A percentile compares a stretch with the other conserved stretches of the same genome.
Evolutionary conservation across 1,140 invertebrate genomes (phyloP).

Genomic region (Druon quercuslanigerum): DNA sequence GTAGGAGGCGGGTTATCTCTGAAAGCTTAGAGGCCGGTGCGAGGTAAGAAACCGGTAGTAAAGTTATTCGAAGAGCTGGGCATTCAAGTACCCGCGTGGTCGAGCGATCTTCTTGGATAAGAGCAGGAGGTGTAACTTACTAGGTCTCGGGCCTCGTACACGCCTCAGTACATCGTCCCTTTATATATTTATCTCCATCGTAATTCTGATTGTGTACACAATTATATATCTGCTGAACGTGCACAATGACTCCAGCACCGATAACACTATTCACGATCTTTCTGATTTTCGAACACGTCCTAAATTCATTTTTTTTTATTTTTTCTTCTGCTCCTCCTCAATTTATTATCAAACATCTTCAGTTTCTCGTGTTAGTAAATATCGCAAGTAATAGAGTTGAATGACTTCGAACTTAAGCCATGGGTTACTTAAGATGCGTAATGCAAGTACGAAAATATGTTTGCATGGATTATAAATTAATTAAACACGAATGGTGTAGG

Average conservation of each 20-base stretch:
- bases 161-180: slow-evolving; percentile 25
- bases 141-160: slow-evolving; percentile 57
- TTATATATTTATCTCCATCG: slow-evolving; percentile 31
- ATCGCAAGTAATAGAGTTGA: too few relatives aligned
- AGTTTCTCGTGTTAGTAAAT: too few relatives aligned
- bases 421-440: background rate
- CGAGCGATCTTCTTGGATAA: slow-evolving; percentile 70
- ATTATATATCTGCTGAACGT: slow-evolving; percentile 22
- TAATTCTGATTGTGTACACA: slow-evolving; percentile 31
- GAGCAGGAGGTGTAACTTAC: slow-evolving; percentile 73
- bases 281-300: background rate
- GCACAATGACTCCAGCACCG: slow-evolving; percentile 5
- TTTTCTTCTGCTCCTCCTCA: too few relatives aligned
- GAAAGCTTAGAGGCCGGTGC: slow-evolving; percentile 63
- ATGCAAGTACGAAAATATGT: background rate
- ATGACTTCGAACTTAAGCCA: too few relatives aligned
- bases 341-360: too few relatives aligned
- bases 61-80: slow-evolving; percentile 69
- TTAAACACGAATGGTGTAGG: slow-evolving; percentile 10
- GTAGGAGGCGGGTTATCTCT: slow-evolving; percentile 62
- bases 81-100: slow-evolving; percentile 62
- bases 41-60: slow-evolving; percentile 70
- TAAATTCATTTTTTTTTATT: background rate
- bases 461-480: slow-evolving; percentile 7
- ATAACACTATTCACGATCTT: slow-evolving; percentile 21